Base-by-base conservation (phyloP, 2,113 vertebrate species). In the Gallinago jamesoni region DNA sequence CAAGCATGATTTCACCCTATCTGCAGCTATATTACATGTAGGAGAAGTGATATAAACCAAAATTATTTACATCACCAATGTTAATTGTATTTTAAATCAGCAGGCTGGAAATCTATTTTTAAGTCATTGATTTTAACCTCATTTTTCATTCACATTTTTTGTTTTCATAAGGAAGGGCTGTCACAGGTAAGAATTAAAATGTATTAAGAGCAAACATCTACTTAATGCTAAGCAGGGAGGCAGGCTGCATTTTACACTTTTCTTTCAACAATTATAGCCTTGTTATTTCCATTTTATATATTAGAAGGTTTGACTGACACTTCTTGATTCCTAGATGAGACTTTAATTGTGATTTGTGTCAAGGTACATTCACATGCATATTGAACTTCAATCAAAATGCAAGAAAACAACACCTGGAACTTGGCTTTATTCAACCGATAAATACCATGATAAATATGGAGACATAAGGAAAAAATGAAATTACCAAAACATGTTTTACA, bases 341-440 rank as follows among this genome's bases (percentile, higher is more conserved):
- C n/a, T 95, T 91, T 78, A 95, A 93, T 84, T 95, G 87, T 85
- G 70, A 93, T 90, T 94, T 85, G 59, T 95, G 95, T 94, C 90
- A 90, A 91, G 85, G 89, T 90, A 85, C 82, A 94, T 96, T 96
- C 92, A 90, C 67, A 95, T 87, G 93, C 82, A 91, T 91, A 95
- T 79, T 91, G 87, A 96, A 85, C 70, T 87, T 89, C 74, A 93
- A 93, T 90, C 72, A 96, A 95, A 96, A 92, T 74, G 87, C 92
- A 96, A 87, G 68, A 70, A 90, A 96, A 90, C 59, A 50, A 78
- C 96, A 96, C 88, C 87, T 86, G 93, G 90, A 95, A 94, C 41
- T 91, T 84, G 75, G 91, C 59, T 95, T 96, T 79, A 93, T 93
- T 94, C 95, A 96, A 41, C 75, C 3, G 0, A 72, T 88, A 96